phyloP scores from a whole-genome alignment of 2,888 invertebrate species.

The Heliconius ismenius region DNA sequence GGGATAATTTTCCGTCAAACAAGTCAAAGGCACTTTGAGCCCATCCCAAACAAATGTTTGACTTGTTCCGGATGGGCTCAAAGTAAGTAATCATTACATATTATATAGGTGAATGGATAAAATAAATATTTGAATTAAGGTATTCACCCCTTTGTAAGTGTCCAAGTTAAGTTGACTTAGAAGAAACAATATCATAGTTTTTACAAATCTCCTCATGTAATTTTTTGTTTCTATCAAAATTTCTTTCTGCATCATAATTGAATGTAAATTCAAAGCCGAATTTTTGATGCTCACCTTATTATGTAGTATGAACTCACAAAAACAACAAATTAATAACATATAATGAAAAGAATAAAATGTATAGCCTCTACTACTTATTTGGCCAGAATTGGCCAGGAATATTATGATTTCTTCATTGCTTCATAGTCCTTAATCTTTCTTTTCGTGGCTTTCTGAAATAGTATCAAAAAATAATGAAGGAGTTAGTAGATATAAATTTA shows the following conservation, averaged over 20 bases:
- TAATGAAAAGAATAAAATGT: not conserved
- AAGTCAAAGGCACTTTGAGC: not conserved
- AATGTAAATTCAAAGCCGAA: not conserved
- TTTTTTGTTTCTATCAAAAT: not conserved
- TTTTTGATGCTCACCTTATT: not conserved
- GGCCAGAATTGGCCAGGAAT: not conserved
- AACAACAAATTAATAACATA: not conserved
- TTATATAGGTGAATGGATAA: not conserved
- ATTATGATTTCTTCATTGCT: not conserved
- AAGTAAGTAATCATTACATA: not conserved
- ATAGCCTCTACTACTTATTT: not conserved
- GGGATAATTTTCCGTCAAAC: not conserved
- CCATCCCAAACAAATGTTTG: not conserved
- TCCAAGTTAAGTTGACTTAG: not conserved
- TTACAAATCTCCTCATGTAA: not conserved
- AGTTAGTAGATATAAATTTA: not conserved
- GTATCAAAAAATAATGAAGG: slow-evolving; percentile 20
- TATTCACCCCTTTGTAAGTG: not conserved
- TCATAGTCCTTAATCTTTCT: slow-evolving; percentile 65
- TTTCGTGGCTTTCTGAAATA: slow-evolving; percentile 78
- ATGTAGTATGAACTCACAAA: not conserved
- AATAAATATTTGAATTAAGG: not conserved
- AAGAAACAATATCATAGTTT: not conserved
- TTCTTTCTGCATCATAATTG: not conserved
- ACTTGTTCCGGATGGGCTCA: not conserved